Conservation (phyloP, 2,888 invertebrate genomes). For the Phyllotreta striolata region DNA sequence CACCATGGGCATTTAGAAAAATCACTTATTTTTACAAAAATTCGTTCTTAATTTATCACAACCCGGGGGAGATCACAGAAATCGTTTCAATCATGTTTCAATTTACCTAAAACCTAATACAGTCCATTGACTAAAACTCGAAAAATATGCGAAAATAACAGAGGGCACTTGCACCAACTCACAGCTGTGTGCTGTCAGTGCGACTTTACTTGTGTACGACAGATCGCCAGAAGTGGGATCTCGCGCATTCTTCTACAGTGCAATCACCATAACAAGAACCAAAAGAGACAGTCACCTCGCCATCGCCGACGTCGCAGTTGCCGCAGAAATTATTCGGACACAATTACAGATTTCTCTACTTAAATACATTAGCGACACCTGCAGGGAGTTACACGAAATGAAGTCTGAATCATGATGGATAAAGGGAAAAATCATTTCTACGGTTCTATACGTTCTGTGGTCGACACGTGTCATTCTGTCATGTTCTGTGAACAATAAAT, state of each 20-base stretch:
- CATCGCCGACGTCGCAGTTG: background rate
- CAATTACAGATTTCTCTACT: background rate
- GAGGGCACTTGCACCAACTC: constrained; percentile 38
- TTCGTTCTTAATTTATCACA: constrained; percentile 44
- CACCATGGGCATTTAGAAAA: constrained; percentile 38
- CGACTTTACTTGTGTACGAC: constrained; percentile 16
- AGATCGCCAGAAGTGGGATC: constrained; percentile 21
- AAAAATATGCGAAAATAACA: constrained; percentile 35
- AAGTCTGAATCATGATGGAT: too few relatives aligned
- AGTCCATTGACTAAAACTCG: constrained; percentile 21
- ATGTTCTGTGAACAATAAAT: too few relatives aligned
- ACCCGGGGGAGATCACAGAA: constrained; percentile 45
- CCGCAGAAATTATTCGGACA: background rate
- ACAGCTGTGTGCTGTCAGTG: constrained; percentile 44
- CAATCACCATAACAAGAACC: constrained; percentile 22
- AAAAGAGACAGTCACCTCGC: constrained; percentile 1
- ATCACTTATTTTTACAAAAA: constrained; percentile 37
- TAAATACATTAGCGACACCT: constrained; percentile 1
- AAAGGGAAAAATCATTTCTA: too few relatives aligned
- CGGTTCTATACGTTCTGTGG: too few relatives aligned
- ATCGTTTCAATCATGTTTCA: constrained; percentile 40
- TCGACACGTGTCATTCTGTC: too few relatives aligned
- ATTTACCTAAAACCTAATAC: constrained; percentile 35
- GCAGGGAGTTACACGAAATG: too few relatives aligned
- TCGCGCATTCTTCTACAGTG: constrained; percentile 16